Percentiles rank a stretch among this genome's conserved stretches.
These are phyloP conservation scores for Garrulus glandarius DNA, from an alignment of 2,797 vertebrate genomes.

Conservation along the genomic window DNA sequence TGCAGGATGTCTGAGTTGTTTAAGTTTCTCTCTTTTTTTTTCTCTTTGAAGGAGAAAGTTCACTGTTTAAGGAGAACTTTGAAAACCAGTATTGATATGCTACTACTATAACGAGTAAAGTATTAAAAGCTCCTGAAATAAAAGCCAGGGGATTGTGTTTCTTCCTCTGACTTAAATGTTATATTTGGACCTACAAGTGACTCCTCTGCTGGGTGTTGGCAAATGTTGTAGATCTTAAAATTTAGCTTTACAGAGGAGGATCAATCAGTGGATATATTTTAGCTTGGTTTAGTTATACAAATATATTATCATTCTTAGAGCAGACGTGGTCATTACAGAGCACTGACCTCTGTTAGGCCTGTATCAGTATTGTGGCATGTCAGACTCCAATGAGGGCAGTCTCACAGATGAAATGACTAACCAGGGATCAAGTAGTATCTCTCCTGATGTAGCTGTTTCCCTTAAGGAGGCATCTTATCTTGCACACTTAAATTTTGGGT, in stretches of 20 bases:
- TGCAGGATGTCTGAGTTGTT: neutral
- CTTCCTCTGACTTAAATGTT: neutral
- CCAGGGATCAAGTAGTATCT: neutral
- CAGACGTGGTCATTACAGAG: neutral
- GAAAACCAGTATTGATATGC: neutral
- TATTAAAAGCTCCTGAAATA: neutral
- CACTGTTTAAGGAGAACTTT: neutral
- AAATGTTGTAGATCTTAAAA: neutral
- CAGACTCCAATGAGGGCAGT: neutral
- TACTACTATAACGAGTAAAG: neutral
- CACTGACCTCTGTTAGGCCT: neutral
- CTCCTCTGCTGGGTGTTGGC: neutral
- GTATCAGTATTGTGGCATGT: neutral
- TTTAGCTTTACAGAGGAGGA: neutral
- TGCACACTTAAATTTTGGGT: neutral
- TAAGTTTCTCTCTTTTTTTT: neutral
- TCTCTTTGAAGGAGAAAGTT: neutral
- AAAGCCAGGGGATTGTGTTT: neutral
- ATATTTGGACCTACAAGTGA: neutral
- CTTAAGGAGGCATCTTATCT: neutral
- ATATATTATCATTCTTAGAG: neutral
- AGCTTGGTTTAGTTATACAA: neutral
- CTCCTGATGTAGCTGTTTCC: neutral
- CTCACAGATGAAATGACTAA: neutral
- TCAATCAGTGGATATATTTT: neutral